Percentiles rank a stretch among this genome's conserved stretches.
phyloP scores from a whole-genome alignment of 2,888 invertebrate species.

The Camptogramma bilineatum region DNA sequence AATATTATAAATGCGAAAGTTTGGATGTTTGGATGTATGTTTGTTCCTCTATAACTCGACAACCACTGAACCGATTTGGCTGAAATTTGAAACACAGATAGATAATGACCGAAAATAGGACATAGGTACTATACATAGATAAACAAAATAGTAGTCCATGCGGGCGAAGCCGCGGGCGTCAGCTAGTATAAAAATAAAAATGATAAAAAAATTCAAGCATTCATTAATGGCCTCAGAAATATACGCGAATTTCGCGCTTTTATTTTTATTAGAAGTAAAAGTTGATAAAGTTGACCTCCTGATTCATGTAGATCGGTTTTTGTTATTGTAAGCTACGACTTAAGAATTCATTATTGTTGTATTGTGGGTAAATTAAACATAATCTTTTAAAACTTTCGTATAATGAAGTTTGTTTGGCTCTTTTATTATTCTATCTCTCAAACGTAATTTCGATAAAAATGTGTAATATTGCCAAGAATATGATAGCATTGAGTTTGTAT shows the following conservation, averaged over 20 bases:
- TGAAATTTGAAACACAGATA: too few species aligned
- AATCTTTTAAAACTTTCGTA: not conserved
- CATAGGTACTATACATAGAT: too few species aligned
- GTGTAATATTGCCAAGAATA: not conserved
- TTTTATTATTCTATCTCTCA: not conserved
- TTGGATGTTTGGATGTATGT: too few species aligned
- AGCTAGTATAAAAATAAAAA: not conserved
- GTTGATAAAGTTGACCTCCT: slow-evolving; percentile 1
- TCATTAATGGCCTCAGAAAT: not conserved
- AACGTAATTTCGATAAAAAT: not conserved
- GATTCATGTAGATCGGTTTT: slow-evolving; percentile 9
- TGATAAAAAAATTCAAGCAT: not conserved
- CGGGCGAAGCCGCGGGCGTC: too few species aligned
- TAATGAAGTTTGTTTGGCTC: not conserved
- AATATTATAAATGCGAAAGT: too few species aligned
- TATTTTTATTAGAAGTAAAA: slow-evolving; percentile 2
- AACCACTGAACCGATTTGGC: too few species aligned
- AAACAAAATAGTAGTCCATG: too few species aligned
- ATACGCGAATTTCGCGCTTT: not conserved
- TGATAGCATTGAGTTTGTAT: too few species aligned
- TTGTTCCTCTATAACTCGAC: too few species aligned
- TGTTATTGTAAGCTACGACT: slow-evolving; percentile 2
- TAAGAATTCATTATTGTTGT: slow-evolving; percentile 2
- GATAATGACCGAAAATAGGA: too few species aligned
- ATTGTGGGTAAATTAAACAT: slow-evolving; percentile 1